Base-by-base conservation (phyloP, 2,113 vertebrate species). In the Geococcyx californianus region DNA sequence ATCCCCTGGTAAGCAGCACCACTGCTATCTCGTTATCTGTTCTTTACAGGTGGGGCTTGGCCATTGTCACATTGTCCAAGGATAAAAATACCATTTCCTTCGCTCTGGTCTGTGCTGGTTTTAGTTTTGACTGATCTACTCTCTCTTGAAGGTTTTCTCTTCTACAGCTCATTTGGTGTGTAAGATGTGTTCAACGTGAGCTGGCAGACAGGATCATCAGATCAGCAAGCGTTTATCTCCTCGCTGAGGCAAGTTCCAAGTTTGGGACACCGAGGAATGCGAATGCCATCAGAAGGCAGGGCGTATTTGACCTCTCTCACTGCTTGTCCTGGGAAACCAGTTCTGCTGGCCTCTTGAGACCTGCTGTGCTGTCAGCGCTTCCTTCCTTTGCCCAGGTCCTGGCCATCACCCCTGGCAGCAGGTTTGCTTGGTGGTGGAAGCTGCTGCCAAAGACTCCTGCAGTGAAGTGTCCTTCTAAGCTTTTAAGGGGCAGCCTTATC, bases 361-460 rank as follows among this genome's bases (percentile, higher is more conserved):
- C 31, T n/a, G 25, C 36, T 51, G 14, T 26, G 28, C 17, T 34
- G n/a, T 13, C 38, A 77, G 10, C 19, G 15, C 25, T 79, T 85
- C 70, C 60, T 62, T 84, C 31, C 34, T 52, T 51, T 40, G 52
- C 58, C 26, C 36, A 31, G 36, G 13, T 58, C 45, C 56, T 0
- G 0, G 38, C 54, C 54, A 33, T 45, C n/a, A 14, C 42, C 49
- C 33, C 29, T 38, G 31, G 17, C 36, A 59, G 9, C 1, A 1
- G 1, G 0, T 45, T 69, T 34, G 17, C n/a, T 21, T 55, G 12
- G 6, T 0, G 2, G 11, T 64, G n/a, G n/a, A 62, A 56, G 34
- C 44, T 74, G 59, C 67, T 58, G n/a, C 31, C 52, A 54, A 40
- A 67, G 11, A 5, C 11, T 80, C 23, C 64, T 44, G 23, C 51